Percentiles rank a stretch among this genome's conserved stretches.
phyloP scores from a whole-genome alignment of 2,797 vertebrate genomes.

The Amniataba percoides region DNA sequence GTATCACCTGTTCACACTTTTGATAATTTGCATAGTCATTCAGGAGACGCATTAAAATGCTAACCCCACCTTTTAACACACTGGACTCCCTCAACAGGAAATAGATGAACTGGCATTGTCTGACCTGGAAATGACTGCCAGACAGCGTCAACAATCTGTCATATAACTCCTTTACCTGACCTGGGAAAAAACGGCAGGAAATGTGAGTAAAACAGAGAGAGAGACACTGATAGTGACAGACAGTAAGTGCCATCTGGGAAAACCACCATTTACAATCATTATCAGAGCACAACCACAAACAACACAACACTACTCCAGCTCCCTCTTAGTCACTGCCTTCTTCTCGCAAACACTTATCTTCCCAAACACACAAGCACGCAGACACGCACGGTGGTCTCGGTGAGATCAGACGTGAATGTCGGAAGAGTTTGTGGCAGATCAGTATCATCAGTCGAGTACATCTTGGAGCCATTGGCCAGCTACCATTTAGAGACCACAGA shows the following conservation, averaged over 20 bases:
- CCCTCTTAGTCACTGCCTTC: constrained; percentile 17
- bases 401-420: constrained; percentile 63
- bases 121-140: constrained; percentile 8
- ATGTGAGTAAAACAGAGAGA: neutral
- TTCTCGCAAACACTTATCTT: constrained; percentile 13
- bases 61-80: neutral
- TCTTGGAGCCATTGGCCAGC: constrained; percentile 73
- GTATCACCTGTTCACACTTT: constrained; percentile 25
- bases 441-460: constrained; percentile 58
- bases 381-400: constrained; percentile 36
- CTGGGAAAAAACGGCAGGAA: neutral
- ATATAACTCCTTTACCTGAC: constrained; percentile 12
- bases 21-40: constrained; percentile 19
- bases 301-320: constrained; percentile 38
- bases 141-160: constrained; percentile 8
- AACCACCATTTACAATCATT: constrained; percentile 61
- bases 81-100: neutral
- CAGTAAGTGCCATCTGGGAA: constrained; percentile 56
- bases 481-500: constrained; percentile 59
- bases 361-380: constrained; percentile 32
- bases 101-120: neutral
- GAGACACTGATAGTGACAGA: constrained; percentile 42
- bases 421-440: constrained; percentile 64
- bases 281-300: constrained; percentile 53
- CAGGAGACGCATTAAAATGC: constrained; percentile 5